phyloP scores from a whole-genome alignment of 2,888 invertebrate genomes.

The Oscheius myriophilus region DNA sequence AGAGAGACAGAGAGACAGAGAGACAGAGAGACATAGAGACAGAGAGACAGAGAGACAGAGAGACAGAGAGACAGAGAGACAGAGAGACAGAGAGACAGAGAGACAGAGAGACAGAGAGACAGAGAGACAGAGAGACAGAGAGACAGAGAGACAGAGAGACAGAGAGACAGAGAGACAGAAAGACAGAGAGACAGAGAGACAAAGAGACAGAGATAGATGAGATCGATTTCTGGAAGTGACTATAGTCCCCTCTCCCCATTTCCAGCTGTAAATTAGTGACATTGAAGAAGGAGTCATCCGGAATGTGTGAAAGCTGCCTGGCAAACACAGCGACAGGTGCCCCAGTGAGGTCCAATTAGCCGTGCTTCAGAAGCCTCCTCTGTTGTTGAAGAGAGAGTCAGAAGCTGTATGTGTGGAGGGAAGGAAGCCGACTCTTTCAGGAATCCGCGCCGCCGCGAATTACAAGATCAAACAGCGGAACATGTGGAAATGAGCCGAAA shows the following conservation, averaged over 20 bases:
- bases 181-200: conserved; percentile 5
- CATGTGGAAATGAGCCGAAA: too few species aligned
- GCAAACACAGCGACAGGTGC: background rate
- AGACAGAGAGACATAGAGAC: too few species aligned
- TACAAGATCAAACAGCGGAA: too few species aligned
- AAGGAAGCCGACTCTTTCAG: too few species aligned
- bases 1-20: too few species aligned
- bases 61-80: too few species aligned
- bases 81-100: background rate
- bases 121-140: background rate
- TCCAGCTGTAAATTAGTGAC: background rate
- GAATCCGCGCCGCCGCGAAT: too few species aligned
- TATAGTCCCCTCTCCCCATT: background rate
- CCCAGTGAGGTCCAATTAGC: background rate
- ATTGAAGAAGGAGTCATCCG: background rate
- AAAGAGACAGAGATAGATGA: background rate
- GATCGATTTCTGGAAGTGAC: background rate
- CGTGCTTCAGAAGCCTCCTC: background rate
- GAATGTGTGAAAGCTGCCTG: background rate
- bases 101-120: background rate
- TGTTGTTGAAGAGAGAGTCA: background rate
- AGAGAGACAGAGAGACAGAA: background rate
- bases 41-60: too few species aligned
- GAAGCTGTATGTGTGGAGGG: too few species aligned
- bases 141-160: conserved; percentile 4